Base-by-base conservation (phyloP, 1,140 invertebrate species). In the Drosophila lacertosa region DNA sequence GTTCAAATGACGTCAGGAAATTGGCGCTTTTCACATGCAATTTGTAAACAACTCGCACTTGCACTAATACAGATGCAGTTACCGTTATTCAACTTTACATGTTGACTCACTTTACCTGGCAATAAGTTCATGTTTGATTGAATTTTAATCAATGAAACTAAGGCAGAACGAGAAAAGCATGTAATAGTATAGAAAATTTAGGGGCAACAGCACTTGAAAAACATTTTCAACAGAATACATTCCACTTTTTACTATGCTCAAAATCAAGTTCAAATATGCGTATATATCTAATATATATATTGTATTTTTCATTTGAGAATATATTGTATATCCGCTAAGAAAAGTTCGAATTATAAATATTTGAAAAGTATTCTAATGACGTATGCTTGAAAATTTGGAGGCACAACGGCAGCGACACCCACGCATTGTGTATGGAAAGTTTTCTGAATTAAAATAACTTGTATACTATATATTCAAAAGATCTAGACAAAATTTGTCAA, bases 11-110 rank as follows among this genome's bases (percentile, higher is more conserved):
- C 78, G 63, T 82, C 73, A 82, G 37, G n/a, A 18, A 29, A 59
- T 53, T 73, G 45, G 44, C 22, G n/a, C 35, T 71, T 57, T 66
- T 58, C 62, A 63, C 45, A 44, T 47, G 44, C 55, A 37, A 74
- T 57, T 62, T 51, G 77, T 69, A 86, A 84, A 74, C 76, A 86
- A 74, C 42, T 48, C 58, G 65, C 70, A 64, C 55, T 55, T 45
- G 57, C 42, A 65, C 64, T 16, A 71, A 59, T 40, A 24, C 33
- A 53, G 26, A 62, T 60, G 51, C 48, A 66, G 55, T 42, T 66
- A 50, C 48, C 59, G 55, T 65, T 63, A 53, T 29, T 67, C 68
- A 58, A 48, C 47, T 59, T 82, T 73, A 44, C 59, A 57, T 15
- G 57, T 63, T 75, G 77, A 81, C 48, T 80, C 71, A 75, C 33